phyloP scores from a whole-genome alignment of 1,140 invertebrate genomes.

The Drosophila busckii region DNA sequence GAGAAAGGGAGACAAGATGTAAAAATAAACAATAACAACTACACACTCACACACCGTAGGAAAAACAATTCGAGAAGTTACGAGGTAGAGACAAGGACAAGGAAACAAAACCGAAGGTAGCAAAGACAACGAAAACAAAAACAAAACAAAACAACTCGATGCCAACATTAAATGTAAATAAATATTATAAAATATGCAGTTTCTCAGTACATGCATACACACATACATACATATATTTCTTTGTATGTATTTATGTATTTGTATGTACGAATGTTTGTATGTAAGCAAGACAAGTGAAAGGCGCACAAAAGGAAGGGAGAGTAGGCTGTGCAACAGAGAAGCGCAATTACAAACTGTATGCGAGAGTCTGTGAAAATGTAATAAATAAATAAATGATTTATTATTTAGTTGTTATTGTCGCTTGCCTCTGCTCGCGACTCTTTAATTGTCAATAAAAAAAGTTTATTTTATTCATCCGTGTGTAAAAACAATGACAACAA shows the following conservation, averaged over 20 bases:
- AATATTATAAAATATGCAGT: slow-evolving; percentile 65
- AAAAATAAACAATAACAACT: slow-evolving; percentile 46
- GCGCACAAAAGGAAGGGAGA: slow-evolving; percentile 33
- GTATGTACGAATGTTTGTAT: slow-evolving; percentile 13
- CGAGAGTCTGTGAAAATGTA: slow-evolving; percentile 44
- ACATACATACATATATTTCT: no score
- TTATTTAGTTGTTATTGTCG: slow-evolving; percentile 29
- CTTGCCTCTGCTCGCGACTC: slow-evolving; percentile 1
- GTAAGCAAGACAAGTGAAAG: slow-evolving; percentile 37
- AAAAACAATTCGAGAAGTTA: slow-evolving; percentile 13
- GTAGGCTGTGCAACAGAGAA: not conserved
- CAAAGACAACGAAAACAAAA: slow-evolving; percentile 13
- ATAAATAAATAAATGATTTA: slow-evolving; percentile 62
- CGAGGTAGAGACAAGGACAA: slow-evolving; percentile 37
- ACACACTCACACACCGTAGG: slow-evolving; percentile 17
- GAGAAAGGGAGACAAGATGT: slow-evolving; percentile 18
- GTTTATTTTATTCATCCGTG: no score
- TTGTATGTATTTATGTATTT: slow-evolving; percentile 3
- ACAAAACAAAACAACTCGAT: slow-evolving; percentile 38
- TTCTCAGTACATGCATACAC: no score
- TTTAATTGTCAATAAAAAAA: slow-evolving; percentile 37
- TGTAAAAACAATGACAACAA: slow-evolving; percentile 1
- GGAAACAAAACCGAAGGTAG: slow-evolving; percentile 40
- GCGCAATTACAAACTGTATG: slow-evolving; percentile 1
- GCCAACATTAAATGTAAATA: slow-evolving; percentile 49